Conservation (phyloP, 1,140 invertebrate genomes). For the Drosophila quadrilineata region DNA sequence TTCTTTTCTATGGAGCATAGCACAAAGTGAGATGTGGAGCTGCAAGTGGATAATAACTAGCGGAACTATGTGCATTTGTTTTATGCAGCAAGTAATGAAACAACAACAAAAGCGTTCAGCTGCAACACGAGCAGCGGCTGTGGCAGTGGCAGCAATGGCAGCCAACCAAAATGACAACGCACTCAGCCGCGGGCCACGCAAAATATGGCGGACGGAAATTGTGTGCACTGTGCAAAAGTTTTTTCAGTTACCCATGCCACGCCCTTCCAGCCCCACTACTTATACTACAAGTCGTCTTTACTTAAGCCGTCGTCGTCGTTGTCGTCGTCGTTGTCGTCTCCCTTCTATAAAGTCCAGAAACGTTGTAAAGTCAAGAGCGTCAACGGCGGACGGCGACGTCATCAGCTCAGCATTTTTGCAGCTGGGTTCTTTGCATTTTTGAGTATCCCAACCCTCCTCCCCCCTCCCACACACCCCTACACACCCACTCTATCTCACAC, state of each 20-base stretch:
- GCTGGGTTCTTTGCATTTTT: slow-evolving; percentile 56
- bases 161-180: slow-evolving; percentile 64
- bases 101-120: slow-evolving; percentile 51
- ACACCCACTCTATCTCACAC: slow-evolving; percentile 25
- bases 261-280: not conserved
- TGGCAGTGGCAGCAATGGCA: not conserved
- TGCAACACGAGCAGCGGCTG: not conserved
- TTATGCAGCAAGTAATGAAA: slow-evolving; percentile 72
- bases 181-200: slow-evolving; percentile 47
- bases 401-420: slow-evolving; percentile 54
- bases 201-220: slow-evolving; percentile 65
- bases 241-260: not conserved
- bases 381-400: slow-evolving; percentile 45
- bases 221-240: slow-evolving; percentile 49
- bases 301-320: not conserved
- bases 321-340: too few relatives aligned
- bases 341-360: slow-evolving; percentile 3
- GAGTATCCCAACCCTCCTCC: slow-evolving; percentile 36
- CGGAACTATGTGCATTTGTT: slow-evolving; percentile 77
- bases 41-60: slow-evolving; percentile 74
- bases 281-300: not conserved
- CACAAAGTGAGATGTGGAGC: slow-evolving; percentile 46
- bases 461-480: slow-evolving; percentile 16
- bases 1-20: not conserved
- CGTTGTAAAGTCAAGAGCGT: slow-evolving; percentile 22